Evolutionary conservation across 2,888 invertebrate species (phyloP).

Genomic region (Caenorhabditis afra): DNA sequence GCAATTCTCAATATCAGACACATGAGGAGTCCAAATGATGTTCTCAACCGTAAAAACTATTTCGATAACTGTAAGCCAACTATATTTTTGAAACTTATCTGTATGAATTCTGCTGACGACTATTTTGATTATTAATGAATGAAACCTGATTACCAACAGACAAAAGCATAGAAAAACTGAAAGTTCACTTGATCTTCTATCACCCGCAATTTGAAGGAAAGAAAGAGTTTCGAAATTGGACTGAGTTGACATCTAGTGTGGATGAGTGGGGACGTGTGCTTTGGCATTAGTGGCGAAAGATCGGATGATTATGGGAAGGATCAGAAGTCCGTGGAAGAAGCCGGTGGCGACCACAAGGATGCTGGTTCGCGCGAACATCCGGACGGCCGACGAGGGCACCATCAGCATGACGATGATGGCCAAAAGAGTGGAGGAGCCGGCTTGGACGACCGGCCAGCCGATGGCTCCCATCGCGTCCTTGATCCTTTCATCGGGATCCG

Average conservation of each 20-base stretch:
- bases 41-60: no score
- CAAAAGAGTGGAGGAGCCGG: constrained; percentile 66
- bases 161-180: no score
- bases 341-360: constrained; percentile 78
- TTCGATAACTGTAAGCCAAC: no score
- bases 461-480: constrained; percentile 79
- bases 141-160: no score
- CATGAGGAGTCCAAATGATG: no score
- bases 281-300: constrained; percentile 60
- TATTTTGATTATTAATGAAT: no score
- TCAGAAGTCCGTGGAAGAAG: constrained; percentile 78
- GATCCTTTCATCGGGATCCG: constrained; percentile 68
- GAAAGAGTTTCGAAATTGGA: constrained; percentile 17
- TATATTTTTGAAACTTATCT: no score
- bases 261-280: constrained; percentile 60
- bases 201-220: constrained; percentile 32
- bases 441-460: constrained; percentile 80
- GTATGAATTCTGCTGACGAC: no score
- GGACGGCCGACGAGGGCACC: constrained; percentile 79
- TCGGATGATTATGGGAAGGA: constrained; percentile 78
- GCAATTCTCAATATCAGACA: no score
- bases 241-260: no score
- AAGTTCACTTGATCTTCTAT: constrained; percentile 28
- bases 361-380: constrained; percentile 79
- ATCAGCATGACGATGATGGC: constrained; percentile 76